These are phyloP conservation scores for Lutjanus erythropterus DNA, from an alignment of 2,113 vertebrate genomes.

Conservation along the genomic window DNA sequence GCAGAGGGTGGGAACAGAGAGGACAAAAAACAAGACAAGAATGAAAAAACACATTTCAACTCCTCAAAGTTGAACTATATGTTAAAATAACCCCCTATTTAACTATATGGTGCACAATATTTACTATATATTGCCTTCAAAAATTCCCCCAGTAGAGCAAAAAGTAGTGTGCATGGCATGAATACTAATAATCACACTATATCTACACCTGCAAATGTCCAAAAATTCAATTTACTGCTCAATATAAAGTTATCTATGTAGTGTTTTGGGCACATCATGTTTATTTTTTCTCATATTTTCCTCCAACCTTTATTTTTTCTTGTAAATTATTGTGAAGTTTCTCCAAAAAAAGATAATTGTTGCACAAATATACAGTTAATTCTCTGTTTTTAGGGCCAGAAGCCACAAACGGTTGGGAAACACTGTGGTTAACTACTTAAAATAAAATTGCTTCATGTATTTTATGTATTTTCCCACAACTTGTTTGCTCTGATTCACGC, in stretches of 20 bases:
- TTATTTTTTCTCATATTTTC: not conserved
- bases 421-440: not conserved
- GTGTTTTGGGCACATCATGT: not conserved
- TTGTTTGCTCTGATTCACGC: not conserved
- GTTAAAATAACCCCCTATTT: not conserved
- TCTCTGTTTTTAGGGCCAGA: not conserved
- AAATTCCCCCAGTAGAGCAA: not conserved
- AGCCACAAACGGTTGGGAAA: not conserved
- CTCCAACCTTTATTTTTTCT: not conserved
- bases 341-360: not conserved
- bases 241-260: no score
- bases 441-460: not conserved
- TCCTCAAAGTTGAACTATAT: not conserved
- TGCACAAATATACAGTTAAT: not conserved
- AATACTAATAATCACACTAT: not conserved
- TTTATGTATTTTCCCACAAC: not conserved
- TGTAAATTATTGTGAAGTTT: not conserved
- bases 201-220: not conserved
- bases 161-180: not conserved
- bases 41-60: not conserved
- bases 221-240: not conserved
- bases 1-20: no score
- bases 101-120: not conserved
- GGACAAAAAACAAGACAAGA: not conserved
- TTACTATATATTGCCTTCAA: not conserved